These are phyloP conservation scores for Menidia menidia DNA, from an alignment of 2,797 vertebrate genomes.

Conservation along the genomic window DNA sequence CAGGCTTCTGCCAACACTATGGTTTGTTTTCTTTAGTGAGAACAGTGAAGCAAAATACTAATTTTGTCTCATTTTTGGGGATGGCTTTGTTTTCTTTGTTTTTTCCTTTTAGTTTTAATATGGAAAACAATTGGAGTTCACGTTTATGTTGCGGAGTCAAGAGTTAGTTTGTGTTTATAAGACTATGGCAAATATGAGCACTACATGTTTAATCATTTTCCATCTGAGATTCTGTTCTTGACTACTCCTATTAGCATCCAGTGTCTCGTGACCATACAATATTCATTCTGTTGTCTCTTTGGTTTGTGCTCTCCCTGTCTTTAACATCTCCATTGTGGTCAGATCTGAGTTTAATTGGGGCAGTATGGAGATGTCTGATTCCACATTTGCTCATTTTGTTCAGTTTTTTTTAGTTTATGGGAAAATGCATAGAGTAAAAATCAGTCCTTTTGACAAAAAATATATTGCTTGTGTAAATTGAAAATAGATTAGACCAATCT, in stretches of 20 bases:
- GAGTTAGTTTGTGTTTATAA: neutral
- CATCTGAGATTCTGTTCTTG: neutral
- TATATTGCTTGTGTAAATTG: too few relatives aligned
- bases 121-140: constrained; percentile 4
- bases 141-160: neutral
- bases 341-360: constrained; percentile 4
- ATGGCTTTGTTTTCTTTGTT: constrained; percentile 4
- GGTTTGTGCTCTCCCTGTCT: neutral
- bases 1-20: neutral
- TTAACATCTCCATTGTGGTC: neutral
- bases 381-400: constrained; percentile 8
- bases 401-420: constrained; percentile 16
- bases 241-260: neutral
- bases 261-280: neutral
- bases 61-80: constrained; percentile 25
- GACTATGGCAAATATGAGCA: neutral
- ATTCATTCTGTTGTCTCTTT: neutral
- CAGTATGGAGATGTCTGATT: neutral
- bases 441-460: too few relatives aligned
- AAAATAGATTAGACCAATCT: too few relatives aligned
- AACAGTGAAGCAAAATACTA: constrained; percentile 2
- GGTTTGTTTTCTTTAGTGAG: constrained; percentile 20
- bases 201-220: neutral
- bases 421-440: constrained; percentile 33
- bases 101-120: neutral